phyloP scores from a whole-genome alignment of 2,797 vertebrate species.

The Schizopygopsis pylzovi region DNA sequence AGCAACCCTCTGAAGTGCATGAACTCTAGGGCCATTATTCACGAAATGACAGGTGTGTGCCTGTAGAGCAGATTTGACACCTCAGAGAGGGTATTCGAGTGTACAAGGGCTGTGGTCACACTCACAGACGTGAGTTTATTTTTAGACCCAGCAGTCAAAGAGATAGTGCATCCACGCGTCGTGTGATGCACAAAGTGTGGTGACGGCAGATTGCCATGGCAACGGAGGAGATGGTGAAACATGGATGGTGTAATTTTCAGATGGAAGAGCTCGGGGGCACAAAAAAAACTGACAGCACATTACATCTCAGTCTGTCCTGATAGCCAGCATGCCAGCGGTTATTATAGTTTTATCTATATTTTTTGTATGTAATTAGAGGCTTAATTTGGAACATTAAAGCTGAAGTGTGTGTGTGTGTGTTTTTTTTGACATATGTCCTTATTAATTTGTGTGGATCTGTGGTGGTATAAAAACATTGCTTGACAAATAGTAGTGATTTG shows the following conservation, averaged over 20 bases:
- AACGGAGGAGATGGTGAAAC: constrained; percentile 53
- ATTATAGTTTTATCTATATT: neutral
- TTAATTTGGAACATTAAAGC: constrained; percentile 14
- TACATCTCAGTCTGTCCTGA: constrained; percentile 29
- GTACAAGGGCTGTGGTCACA: constrained; percentile 37
- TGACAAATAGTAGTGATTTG: neutral
- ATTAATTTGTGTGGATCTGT: too few species aligned
- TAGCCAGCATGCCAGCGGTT: constrained; percentile 14
- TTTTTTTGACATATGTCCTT: too few species aligned
- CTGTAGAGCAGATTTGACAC: neutral
- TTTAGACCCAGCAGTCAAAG: constrained; percentile 55
- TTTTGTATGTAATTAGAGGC: neutral
- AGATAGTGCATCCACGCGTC: constrained; percentile 34
- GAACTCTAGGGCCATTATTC: neutral
- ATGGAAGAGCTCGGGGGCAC: constrained; percentile 36
- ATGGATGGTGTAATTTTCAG: constrained; percentile 43
- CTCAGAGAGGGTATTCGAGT: constrained; percentile 8
- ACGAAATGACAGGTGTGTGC: neutral
- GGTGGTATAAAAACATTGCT: neutral
- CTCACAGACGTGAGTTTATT: constrained; percentile 51
- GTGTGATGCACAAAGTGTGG: constrained; percentile 48
- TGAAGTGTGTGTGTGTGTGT: neutral
- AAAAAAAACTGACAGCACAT: constrained; percentile 25
- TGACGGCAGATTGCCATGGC: constrained; percentile 58
- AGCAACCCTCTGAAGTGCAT: neutral